Evolutionary conservation across 2,797 vertebrate species (phyloP).

Genomic region (Notoglanidium macrostoma): DNA sequence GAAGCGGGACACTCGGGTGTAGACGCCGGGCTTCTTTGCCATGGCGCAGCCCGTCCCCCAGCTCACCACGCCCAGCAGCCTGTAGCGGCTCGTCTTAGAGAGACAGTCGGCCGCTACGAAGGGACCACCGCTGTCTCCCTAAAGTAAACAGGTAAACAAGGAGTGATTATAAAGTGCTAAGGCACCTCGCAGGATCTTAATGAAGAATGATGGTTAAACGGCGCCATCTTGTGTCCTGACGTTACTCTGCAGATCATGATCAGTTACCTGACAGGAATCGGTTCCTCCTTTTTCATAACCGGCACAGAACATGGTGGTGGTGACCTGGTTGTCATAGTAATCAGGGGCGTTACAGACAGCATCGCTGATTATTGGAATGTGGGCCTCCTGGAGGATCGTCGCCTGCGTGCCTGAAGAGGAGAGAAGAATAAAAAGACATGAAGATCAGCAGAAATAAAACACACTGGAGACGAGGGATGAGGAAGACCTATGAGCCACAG

Average conservation of each 20-base stretch:
- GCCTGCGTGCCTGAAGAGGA: conserved; percentile 80
- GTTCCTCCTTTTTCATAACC: conserved; percentile 88
- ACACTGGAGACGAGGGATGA: too few relatives aligned
- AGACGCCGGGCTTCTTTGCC: conserved; percentile 89
- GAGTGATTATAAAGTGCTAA: background rate
- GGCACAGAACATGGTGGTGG: conserved; percentile 91
- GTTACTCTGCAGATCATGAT: background rate
- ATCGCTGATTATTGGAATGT: conserved; percentile 86
- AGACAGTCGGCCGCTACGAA: conserved; percentile 84
- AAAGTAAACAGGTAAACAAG: conserved; percentile 23
- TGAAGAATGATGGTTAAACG: background rate
- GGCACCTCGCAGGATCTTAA: background rate
- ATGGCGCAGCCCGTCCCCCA: conserved; percentile 91
- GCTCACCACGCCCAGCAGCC: conserved; percentile 87
- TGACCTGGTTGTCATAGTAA: conserved; percentile 90
- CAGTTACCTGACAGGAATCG: conserved; percentile 86
- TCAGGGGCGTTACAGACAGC: conserved; percentile 83
- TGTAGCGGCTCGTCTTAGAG: conserved; percentile 82
- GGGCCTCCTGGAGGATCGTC: conserved; percentile 84
- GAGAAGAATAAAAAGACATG: background rate
- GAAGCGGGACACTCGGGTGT: conserved; percentile 86
- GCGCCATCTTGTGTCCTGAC: conserved; percentile 35
- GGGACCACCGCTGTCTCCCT: conserved; percentile 92
- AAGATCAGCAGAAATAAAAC: background rate
- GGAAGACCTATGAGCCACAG: background rate